Conservation (phyloP, 37 sponge, comb jelly and placozoan species). For the Hormiphora californensis region DNA sequence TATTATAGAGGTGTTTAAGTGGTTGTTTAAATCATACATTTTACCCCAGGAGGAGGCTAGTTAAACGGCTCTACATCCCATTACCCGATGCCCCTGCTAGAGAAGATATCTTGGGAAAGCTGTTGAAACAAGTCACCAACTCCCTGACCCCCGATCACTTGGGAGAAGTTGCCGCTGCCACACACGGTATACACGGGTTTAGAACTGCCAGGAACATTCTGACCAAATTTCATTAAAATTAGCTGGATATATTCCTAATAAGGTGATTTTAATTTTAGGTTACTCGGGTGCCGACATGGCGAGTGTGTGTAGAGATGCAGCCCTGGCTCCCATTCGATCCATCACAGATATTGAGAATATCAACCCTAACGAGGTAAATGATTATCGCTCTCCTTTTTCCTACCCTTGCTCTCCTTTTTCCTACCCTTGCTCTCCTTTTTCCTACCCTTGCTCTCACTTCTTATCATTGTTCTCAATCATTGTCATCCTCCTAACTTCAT, state of each 20-base stretch:
- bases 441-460: too few relatives aligned
- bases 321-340: conserved; percentile 80
- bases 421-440: too few relatives aligned
- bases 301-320: conserved; percentile 89
- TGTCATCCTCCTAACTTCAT: too few relatives aligned
- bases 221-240: background rate
- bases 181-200: conserved; percentile 63
- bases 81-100: conserved; percentile 82
- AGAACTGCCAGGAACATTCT: background rate
- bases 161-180: conserved; percentile 55
- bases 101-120: conserved; percentile 67
- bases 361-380: conserved; percentile 67
- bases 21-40: background rate
- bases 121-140: conserved; percentile 68
- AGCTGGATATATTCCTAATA: too few relatives aligned
- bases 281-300: conserved; percentile 98
- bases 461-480: too few relatives aligned
- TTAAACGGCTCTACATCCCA: conserved; percentile 96
- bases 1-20: background rate
- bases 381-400: too few relatives aligned
- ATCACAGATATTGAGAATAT: conserved; percentile 79
- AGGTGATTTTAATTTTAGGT: too few relatives aligned
- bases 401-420: too few relatives aligned
- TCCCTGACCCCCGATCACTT: conserved; percentile 66
- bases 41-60: conserved; percentile 69